Evolutionary conservation across 1,140 invertebrate species (phyloP), one percentile per base, ranked within the genome.

Genomic region (Sycobia sp.): DNA sequence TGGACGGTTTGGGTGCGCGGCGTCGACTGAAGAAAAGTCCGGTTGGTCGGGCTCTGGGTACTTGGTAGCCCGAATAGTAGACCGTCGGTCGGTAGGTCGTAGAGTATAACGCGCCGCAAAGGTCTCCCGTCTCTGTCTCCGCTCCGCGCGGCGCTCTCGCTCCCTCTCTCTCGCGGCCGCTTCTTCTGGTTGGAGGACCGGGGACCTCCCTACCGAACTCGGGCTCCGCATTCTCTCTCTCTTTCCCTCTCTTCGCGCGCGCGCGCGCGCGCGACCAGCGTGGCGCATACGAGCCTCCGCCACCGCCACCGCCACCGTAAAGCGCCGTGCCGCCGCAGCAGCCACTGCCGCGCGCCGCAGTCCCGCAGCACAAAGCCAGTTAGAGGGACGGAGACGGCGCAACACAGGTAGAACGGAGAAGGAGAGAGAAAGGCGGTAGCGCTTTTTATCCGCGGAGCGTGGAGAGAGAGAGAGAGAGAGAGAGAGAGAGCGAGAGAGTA

Each of bases 1-100:
- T 81, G 77, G 78, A 81, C 76, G 77, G 79, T 82, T 80, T 81
- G 79, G 78, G 69, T 75, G 80, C 79, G 76, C 78, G 79, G 79
- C 77, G 77, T 80, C 74, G 80, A 82, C 80, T 82, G 79, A 81
- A 82, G 75, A 65, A 82, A 82, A 76, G 78, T 79, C 73, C 72
- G 77, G 74, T 76, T 77, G 73, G 67, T 67, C 68, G 76, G 70
- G 51, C 32, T 44, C 36, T 57, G 46, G 62, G 54, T 57, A 58
- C 69, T 70, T 70, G 69, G 73, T 70, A 73, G 71, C 66, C 69
- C 70, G 70, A 75, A 73, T 72, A 73, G 71, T 73, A 73, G 70
- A 73, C 65, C 71, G 53, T 39, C 53, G 23, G 70, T 73, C 71
- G 73, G 73, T 75, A 75, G 73, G 71, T 75, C 71, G 69, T 71